Base-by-base conservation (phyloP, 2,888 invertebrate genomes). In the Morpho achilles region DNA sequence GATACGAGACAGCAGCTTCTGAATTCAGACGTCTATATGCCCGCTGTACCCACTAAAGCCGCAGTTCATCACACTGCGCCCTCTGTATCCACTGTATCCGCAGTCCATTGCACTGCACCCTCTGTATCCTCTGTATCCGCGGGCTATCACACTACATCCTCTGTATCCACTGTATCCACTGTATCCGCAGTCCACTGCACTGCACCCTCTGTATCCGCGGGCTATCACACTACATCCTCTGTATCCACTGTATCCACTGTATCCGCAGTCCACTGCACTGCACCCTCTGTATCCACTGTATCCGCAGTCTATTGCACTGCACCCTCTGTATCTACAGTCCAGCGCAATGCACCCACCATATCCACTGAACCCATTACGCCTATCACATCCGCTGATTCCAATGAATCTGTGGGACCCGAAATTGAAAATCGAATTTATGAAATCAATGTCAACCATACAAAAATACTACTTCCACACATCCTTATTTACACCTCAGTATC, bases 381-480 rank as follows among this genome's bases (percentile, higher is more conserved):
- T 8, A 42, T 7, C 7, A 8, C 42, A 43, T 0, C 43, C 43
- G n/a, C 43, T 43, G 43, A 9, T 9, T 43, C 43, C n/a, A 43
- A 43, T 3, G 43, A 43, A n/a, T 32, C 32, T 32, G 32, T 32
- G 3, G 16, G 16, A 16, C 16, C 16, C 16, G 16, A 16, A 16
- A 42, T 42, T 2, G 8, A 42, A 7, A 42, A 42, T 8, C 7
- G 8, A 42, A 42, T 69, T 58, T 59, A 32, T 50, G n/a, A 68
- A 64, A 52, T 65, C 59, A 2, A 47, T 9, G 58, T 40, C 9
- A 57, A 66, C 66, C 1, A 50, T 56, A 16, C 16, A 5, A 65
- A 66, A 50, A 56, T 22, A n/a, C 49, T 62, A 1, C 47, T 68
- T 44, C 70, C 67, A n/a, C 61, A 67, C 32, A 48, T 67, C 2